Percentiles rank a stretch among this genome's conserved stretches.
These are phyloP conservation scores for Adelosebastes latens DNA, from an alignment of 2,797 vertebrate species.

Conservation along the genomic window DNA sequence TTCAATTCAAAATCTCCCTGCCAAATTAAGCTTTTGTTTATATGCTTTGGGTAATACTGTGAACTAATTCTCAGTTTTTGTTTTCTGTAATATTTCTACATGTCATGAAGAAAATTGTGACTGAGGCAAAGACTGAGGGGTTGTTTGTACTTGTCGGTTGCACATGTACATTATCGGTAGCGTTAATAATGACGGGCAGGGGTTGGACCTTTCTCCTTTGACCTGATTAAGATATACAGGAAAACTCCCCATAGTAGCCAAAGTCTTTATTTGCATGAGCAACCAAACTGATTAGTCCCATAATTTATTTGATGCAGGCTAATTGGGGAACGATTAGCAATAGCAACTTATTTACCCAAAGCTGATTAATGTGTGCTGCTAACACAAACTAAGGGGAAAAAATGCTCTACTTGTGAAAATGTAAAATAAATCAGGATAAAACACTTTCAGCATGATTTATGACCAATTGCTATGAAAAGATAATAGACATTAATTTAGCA, in stretches of 20 bases:
- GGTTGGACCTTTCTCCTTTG: not conserved
- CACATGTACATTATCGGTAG: not conserved
- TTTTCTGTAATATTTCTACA: not conserved
- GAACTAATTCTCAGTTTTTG: not conserved
- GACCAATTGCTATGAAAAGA: not conserved
- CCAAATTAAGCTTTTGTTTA: not conserved
- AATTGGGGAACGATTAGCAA: constrained; percentile 25
- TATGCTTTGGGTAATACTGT: not conserved
- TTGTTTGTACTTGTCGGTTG: not conserved
- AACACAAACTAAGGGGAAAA: not conserved
- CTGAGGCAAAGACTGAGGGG: not conserved
- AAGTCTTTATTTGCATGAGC: constrained; percentile 17
- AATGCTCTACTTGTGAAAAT: not conserved
- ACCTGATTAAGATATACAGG: constrained; percentile 6
- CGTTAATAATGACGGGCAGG: not conserved
- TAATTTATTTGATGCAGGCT: constrained; percentile 22
- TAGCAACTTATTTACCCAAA: constrained; percentile 14
- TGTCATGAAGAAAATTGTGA: not conserved
- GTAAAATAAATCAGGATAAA: not conserved
- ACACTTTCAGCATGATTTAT: not conserved
- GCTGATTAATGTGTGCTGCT: constrained; percentile 17
- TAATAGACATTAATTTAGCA: not conserved
- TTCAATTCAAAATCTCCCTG: not conserved
- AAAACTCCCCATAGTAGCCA: not conserved
- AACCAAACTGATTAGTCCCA: constrained; percentile 23